Evolutionary conservation across 2,113 vertebrate genomes (phyloP), one percentile per base, ranked within the genome.

Genomic region (Delphinus delphis): DNA sequence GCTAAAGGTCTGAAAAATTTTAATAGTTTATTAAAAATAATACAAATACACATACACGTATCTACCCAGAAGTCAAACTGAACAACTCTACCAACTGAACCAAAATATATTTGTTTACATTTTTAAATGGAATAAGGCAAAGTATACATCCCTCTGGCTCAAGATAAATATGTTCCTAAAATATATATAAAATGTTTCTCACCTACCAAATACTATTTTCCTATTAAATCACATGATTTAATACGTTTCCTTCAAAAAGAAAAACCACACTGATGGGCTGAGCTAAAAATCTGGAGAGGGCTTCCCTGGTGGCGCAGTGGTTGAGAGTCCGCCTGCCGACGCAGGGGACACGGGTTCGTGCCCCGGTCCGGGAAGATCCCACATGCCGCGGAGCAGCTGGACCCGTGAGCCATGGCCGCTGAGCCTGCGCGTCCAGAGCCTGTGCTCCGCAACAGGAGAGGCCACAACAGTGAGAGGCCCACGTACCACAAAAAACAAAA

Each of bases 91-190:
- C 21, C 18, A 84, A 80, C 4, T 83, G 8, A 53, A 84, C 70
- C 67, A 87, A 77, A 88, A 89, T n/a, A 73, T 55, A 74, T 60
- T 63, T 96, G 47, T 65, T 79, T 47, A 73, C 12, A 55, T 28
- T 94, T 85, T 58, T 77, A 41, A 71, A 81, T 77, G 36, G 28
- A 70, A n/a, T 12, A 81, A 67, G 41, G 23, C 41, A 55, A 6
- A 86, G 26, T 90, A 85, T 15, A 90, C 10, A 60, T 53, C 87
- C n/a, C 60, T 88, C 82, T 70, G 81, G 76, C 73, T 74, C 58
- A 94, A 87, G 88, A 65, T 21, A 93, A 86, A 33, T 62, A 81
- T 68, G 65, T 23, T 76, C 47, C 67, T 87, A 87, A 93, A 88
- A 79, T 62, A 1, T 14, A 91, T 33, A 18, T 70, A 67, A 60